Evolutionary conservation across 2,888 invertebrate species (phyloP), one percentile per base, ranked within the genome.

Genomic region (Pristionchus entomophagus): DNA sequence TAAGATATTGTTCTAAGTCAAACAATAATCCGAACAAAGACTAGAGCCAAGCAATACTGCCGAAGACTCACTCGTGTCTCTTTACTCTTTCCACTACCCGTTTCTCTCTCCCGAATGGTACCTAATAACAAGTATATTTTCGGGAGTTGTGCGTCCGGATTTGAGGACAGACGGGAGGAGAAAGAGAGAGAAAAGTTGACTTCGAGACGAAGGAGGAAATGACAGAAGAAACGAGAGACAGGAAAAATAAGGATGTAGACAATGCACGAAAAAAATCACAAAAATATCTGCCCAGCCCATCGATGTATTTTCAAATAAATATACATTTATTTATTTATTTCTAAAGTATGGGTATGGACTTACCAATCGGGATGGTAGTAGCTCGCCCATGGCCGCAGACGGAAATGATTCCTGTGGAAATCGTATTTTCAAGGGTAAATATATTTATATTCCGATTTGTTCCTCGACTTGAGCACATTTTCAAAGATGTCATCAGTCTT

Each of bases 331-430:
- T 51, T 78, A 51, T n/a, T 26, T 51, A 51, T 29, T 19, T 19
- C 32, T 51, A 32, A 35, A 49, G 29, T 78, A 45, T 22, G n/a
- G n/a, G n/a, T n/a, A n/a, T n/a, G n/a, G n/a, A n/a, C n/a, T 12
- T 29, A 82, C 82, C 82, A 82, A 26, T 82, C 82, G n/a, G 82
- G 82, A 8, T 82, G 82, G 35, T 49, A 82, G 59, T 82, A 82
- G 59, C 56, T 56, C 6, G 82, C 82, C 82, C 82, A 82, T 10
- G 82, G 82, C 1, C 82, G 53, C 4, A 82, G 82, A 26, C 82
- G 53, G 59, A 82, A 82, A 17, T 82, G 82, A 32, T 78, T 78
- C 32, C 78, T 78, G 22, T 17, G n/a, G n/a, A n/a, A n/a, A n/a
- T n/a, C n/a, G n/a, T n/a, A n/a, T n/a, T n/a, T n/a, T n/a, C n/a